phyloP scores from a whole-genome alignment of 2,888 invertebrate genomes.

The Hemithea aestivaria region DNA sequence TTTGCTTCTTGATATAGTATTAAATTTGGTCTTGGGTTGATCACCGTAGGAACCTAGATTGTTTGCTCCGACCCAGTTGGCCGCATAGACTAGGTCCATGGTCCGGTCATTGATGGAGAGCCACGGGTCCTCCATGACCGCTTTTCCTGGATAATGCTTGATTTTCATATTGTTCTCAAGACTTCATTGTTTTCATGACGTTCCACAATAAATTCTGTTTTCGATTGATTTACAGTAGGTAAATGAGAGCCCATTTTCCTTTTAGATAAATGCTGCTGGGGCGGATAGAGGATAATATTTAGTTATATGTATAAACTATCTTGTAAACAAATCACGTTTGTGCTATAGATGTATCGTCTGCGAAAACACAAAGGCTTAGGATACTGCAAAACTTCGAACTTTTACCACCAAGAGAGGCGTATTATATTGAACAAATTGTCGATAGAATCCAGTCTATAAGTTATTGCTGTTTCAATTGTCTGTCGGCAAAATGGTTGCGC shows the following conservation, averaged over 20 bases:
- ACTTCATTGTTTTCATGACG: constrained; percentile 8
- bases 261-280: constrained; percentile 22
- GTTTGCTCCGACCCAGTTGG: constrained; percentile 89
- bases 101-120: constrained; percentile 83
- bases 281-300: constrained; percentile 1
- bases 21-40: constrained; percentile 55
- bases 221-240: constrained; percentile 18
- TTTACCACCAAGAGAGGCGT: not conserved
- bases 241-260: constrained; percentile 43
- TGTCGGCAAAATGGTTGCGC: constrained; percentile 16
- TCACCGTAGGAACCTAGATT: constrained; percentile 70
- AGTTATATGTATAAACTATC: too few species aligned
- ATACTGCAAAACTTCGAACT: constrained; percentile 32
- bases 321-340: too few species aligned
- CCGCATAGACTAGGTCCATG: constrained; percentile 89
- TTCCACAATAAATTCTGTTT: constrained; percentile 1
- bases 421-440: not conserved
- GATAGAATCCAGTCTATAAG: too few species aligned
- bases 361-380: constrained; percentile 7
- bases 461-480: too few species aligned
- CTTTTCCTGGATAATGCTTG: constrained; percentile 90
- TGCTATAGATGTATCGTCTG: constrained; percentile 1
- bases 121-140: constrained; percentile 87
- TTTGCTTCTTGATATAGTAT: constrained; percentile 73
- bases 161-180: constrained; percentile 83